Evolutionary conservation across 2,888 invertebrate species (phyloP), one percentile per base, ranked within the genome.

Genomic region (Cepaea hortensis): DNA sequence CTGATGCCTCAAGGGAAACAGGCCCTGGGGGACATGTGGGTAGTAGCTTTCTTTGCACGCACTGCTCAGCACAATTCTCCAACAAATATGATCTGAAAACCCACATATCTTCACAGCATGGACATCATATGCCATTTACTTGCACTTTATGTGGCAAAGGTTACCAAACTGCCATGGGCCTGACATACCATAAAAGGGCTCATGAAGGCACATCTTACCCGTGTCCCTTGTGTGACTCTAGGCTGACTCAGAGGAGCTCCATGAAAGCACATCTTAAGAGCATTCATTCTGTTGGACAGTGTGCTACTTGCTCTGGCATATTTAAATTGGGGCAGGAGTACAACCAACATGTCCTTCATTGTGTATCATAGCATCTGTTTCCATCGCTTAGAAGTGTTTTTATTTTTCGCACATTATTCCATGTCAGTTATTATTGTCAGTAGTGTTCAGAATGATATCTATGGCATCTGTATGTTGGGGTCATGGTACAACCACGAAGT

Each of bases 231-330:
- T 85, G 85, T 81, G 81, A 81, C 23, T 50, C 86, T 15, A 82
- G 55, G 77, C 81, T 86, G 35, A 83, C 81, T 15, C 86, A 83
- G n/a, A 83, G 82, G 65, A 81, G 72, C 50, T 81, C 81, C n/a
- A 83, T 83, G 68, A 86, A 79, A 72, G 20, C 65, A 9, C 86
- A 86, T 48, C 55, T 86, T 48, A 73, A 83, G 23, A 77, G 68
- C 23, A 62, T 77, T 13, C 86, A 86, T 70, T 68, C 62, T 35
- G 65, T 75, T n/a, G 65, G 46, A 9, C 76, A 76, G 68, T 86
- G 86, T 70, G 20, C 50, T 35, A 77, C 73, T 46, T 86, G 86
- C 75, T 83, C 82, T n/a, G 61, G 65, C n/a, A 62, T 83, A 20
- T 83, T 86, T 55, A 82, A 65, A 72, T 61, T 86, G 6, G 83